Base-by-base conservation (phyloP, 2,888 invertebrate genomes). In the Sialis fuliginosa region DNA sequence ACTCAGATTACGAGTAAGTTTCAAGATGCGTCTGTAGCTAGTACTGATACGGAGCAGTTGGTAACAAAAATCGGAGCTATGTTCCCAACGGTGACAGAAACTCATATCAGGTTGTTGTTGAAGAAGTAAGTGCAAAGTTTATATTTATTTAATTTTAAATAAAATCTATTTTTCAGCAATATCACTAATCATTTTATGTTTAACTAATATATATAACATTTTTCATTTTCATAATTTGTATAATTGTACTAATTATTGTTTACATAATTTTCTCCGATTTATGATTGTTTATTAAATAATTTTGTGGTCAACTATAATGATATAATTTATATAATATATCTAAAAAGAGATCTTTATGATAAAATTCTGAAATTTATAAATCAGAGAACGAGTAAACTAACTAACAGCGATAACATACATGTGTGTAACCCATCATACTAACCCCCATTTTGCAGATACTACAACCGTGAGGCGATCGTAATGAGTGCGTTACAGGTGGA, bases 401-500 rank as follows among this genome's bases (percentile, higher is more conserved):
- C 4, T 22, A 22, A 22, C 22, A 22, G 22, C 22, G 22, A 22
- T 22, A 22, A 22, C 22, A 22, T 22, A 22, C 22, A 22, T 22
- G 22, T 22, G 4, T 22, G 22, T 22, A 22, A 22, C 22, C 22
- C 22, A 12, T 37, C 37, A 12, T 5, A 10, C 37, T n/a, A 37
- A n/a, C 12, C 37, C 37, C 37, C n/a, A 33, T 44, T 44, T 46
- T 46, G 9, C 42, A 91, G 91, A 69, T 91, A 91, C 68, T 88
- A 91, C 70, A 88, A 88, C 64, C 79, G 91, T 54, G 88, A 90
- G 66, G 89, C 90, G 49, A 82, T 92, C 54, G 91, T 91, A 49
- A 86, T 91, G 67, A 90, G 90, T 63, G 90, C 91, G 46, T 73
- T 92, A 50, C 89, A 91, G 72, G 89, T 91, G 55, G 91, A 91